Evolutionary conservation across 2,888 invertebrate genomes (phyloP).

Genomic region (Tachina fera): DNA sequence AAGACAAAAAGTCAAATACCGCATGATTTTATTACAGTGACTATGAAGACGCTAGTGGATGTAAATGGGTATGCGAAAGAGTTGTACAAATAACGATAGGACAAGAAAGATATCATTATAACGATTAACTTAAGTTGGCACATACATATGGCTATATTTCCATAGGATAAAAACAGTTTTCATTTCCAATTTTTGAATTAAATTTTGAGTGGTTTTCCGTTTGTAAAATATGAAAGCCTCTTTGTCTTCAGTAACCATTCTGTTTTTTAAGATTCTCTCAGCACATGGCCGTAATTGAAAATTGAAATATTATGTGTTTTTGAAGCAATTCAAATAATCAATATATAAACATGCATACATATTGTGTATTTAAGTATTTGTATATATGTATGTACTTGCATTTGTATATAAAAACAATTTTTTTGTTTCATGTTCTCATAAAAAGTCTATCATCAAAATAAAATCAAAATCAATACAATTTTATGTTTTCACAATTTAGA

Average conservation of each 20-base stretch:
- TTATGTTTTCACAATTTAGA: slow-evolving; percentile 45
- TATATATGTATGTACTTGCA: not conserved
- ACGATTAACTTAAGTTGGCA: slow-evolving; percentile 11
- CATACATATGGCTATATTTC: not conserved
- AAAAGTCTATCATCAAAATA: slow-evolving; percentile 20
- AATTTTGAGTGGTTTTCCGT: slow-evolving; percentile 47
- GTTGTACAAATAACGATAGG: not conserved
- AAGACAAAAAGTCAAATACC: slow-evolving; percentile 65
- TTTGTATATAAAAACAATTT: slow-evolving; percentile 1
- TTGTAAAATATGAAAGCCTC: slow-evolving; percentile 1
- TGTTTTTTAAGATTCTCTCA: slow-evolving; percentile 74
- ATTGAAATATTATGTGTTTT: slow-evolving; percentile 81
- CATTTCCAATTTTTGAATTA: slow-evolving; percentile 19
- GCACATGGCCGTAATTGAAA: slow-evolving; percentile 81
- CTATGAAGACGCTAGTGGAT: not conserved
- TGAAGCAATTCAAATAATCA: slow-evolving; percentile 76
- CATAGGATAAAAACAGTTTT: slow-evolving; percentile 2
- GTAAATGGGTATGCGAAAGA: slow-evolving; percentile 17
- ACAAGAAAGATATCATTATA: slow-evolving; percentile 29
- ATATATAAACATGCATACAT: slow-evolving; percentile 22
- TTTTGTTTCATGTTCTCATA: slow-evolving; percentile 4
- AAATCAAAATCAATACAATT: slow-evolving; percentile 12
- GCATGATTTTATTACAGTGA: slow-evolving; percentile 48
- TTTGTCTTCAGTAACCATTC: slow-evolving; percentile 26
- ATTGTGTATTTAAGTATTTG: not conserved